A percentile compares a stretch with the other conserved stretches of the same genome.
Conservation (phyloP, 2,888 invertebrate genomes). For the Eilema depressum region DNA sequence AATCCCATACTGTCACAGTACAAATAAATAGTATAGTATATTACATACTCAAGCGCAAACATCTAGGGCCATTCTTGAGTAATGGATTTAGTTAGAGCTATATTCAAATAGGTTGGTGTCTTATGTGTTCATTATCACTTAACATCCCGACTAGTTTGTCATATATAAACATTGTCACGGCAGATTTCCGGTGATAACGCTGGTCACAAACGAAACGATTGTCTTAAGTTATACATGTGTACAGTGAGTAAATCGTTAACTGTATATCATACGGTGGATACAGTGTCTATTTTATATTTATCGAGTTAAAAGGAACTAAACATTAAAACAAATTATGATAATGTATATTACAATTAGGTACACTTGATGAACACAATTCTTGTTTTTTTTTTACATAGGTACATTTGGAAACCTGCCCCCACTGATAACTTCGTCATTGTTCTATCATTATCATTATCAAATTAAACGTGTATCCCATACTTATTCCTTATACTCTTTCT, state of each 20-base stretch:
- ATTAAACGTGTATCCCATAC: slow-evolving; percentile 76
- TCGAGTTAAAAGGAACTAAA: slow-evolving; percentile 62
- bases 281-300: slow-evolving; percentile 52
- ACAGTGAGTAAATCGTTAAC: slow-evolving; percentile 46
- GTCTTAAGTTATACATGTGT: slow-evolving; percentile 45
- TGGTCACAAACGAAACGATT: slow-evolving; percentile 45
- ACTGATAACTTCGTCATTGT: slow-evolving; percentile 68
- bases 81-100: slow-evolving; percentile 70
- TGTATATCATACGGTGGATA: slow-evolving; percentile 53
- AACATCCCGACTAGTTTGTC: slow-evolving; percentile 62
- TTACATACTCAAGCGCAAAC: slow-evolving; percentile 72
- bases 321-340: slow-evolving; percentile 58
- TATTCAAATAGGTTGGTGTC: slow-evolving; percentile 72
- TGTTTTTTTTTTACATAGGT: slow-evolving; percentile 54
- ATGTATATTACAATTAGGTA: slow-evolving; percentile 66
- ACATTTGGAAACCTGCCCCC: slow-evolving; percentile 77
- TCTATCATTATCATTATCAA: slow-evolving; percentile 67
- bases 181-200: slow-evolving; percentile 63
- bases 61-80: slow-evolving; percentile 79
- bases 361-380: slow-evolving; percentile 67
- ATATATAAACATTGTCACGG: slow-evolving; percentile 58
- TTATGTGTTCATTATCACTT: slow-evolving; percentile 62
- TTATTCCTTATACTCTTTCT: slow-evolving; percentile 79
- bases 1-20: slow-evolving; percentile 74
- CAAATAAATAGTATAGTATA: slow-evolving; percentile 80